Conservation (phyloP, 2,797 vertebrate species). For the Oryzias sinensis region DNA sequence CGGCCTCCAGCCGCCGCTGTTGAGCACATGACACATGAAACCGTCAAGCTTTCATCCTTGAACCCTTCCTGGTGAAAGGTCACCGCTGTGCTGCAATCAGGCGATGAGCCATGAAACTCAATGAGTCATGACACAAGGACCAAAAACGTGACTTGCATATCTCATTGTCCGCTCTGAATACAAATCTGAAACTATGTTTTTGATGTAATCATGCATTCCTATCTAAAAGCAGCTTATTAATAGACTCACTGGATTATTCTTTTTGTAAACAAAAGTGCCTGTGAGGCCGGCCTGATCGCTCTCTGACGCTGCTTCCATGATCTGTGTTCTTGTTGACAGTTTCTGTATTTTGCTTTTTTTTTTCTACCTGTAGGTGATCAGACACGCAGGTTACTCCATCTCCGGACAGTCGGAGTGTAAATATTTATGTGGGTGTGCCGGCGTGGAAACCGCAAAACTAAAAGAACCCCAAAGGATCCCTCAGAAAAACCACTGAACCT, state of each 20-base stretch:
- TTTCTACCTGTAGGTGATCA: background rate
- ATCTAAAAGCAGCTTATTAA: background rate
- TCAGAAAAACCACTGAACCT: background rate
- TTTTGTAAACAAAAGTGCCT: background rate
- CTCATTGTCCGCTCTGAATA: background rate
- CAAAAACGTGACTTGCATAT: background rate
- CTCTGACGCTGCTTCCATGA: background rate
- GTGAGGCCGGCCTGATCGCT: background rate
- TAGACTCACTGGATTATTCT: background rate
- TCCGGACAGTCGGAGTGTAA: background rate
- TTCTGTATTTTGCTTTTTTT: background rate
- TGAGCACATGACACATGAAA: slow-evolving; percentile 42
- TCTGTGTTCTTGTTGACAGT: background rate
- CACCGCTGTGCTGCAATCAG: slow-evolving; percentile 1
- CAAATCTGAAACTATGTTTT: background rate
- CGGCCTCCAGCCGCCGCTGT: slow-evolving; percentile 47
- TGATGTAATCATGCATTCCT: background rate
- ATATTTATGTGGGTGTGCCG: no score
- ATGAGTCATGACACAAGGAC: background rate
- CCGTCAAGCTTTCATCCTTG: background rate
- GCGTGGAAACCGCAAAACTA: background rate
- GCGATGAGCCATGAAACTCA: slow-evolving; percentile 12
- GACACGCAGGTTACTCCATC: background rate
- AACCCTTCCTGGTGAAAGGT: slow-evolving; percentile 15
- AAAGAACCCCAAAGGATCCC: background rate